A percentile compares a stretch with the other conserved stretches of the same genome.
Conservation (phyloP, 2,113 vertebrate species). For the Ammospiza nelsoni region DNA sequence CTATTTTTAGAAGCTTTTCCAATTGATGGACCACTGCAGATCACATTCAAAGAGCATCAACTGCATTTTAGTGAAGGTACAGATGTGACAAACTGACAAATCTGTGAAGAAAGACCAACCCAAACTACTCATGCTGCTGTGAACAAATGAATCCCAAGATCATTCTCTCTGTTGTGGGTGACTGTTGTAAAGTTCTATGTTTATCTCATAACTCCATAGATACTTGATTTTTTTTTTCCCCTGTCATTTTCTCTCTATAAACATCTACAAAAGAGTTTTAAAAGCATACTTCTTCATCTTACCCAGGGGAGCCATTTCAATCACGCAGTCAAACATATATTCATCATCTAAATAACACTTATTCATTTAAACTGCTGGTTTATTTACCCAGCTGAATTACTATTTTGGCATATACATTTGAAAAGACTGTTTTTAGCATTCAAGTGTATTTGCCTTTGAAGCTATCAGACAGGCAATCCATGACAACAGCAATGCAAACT, state of each 20-base stretch:
- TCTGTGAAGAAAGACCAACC: not conserved
- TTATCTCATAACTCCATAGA: constrained; percentile 7
- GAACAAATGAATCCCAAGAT: not conserved
- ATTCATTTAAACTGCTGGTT: constrained; percentile 60
- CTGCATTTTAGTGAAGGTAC: not conserved
- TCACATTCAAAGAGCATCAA: constrained; percentile 23
- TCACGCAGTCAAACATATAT: constrained; percentile 59
- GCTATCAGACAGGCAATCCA: not conserved
- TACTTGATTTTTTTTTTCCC: not conserved
- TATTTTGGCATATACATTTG: constrained; percentile 62
- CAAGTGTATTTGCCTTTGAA: constrained; percentile 15
- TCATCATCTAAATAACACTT: constrained; percentile 69
- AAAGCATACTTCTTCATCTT: constrained; percentile 50
- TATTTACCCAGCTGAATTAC: constrained; percentile 70
- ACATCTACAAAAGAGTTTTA: constrained; percentile 38
- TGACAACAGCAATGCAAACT: constrained; percentile 12
- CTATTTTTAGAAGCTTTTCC: constrained; percentile 47
- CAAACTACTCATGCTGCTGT: not conserved
- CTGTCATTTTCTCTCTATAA: constrained; percentile 3
- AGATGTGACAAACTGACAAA: constrained; percentile 30
- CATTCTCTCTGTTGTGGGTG: not conserved
- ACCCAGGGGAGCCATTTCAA: constrained; percentile 60
- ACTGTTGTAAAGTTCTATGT: not conserved
- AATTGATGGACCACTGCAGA: constrained; percentile 8
- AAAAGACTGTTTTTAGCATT: constrained; percentile 46